Conservation (phyloP, 2,113 vertebrate species). For the Grammomys surdaster region DNA sequence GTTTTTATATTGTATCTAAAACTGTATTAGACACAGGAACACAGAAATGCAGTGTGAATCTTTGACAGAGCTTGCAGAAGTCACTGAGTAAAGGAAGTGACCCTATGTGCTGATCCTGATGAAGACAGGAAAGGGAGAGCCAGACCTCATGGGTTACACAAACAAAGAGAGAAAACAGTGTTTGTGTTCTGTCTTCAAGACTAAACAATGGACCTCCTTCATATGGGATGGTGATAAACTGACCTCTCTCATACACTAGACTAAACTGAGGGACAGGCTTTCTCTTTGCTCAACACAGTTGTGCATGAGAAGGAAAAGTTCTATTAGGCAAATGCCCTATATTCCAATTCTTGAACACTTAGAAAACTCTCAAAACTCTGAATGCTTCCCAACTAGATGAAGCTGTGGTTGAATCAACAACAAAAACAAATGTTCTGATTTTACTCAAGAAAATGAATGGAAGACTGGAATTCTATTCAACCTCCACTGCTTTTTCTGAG, state of each 20-base stretch:
- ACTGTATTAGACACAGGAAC: background rate
- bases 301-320: background rate
- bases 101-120: background rate
- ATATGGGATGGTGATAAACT: too few relatives aligned
- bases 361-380: slow-evolving; percentile 1
- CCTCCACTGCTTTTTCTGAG: background rate
- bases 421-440: background rate
- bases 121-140: background rate
- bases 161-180: background rate
- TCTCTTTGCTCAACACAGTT: background rate
- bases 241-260: background rate
- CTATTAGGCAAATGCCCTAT: background rate
- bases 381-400: slow-evolving; percentile 16
- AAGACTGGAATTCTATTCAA: background rate
- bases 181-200: background rate
- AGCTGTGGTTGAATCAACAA: background rate
- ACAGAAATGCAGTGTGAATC: background rate
- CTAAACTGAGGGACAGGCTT: background rate
- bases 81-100: background rate
- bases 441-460: background rate
- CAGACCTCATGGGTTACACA: background rate
- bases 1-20: slow-evolving; percentile 4
- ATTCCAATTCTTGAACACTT: slow-evolving; percentile 28
- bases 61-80: background rate
- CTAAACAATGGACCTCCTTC: background rate